Conservation (phyloP, 1,140 invertebrate species). For the Trichoplusia ni region DNA sequence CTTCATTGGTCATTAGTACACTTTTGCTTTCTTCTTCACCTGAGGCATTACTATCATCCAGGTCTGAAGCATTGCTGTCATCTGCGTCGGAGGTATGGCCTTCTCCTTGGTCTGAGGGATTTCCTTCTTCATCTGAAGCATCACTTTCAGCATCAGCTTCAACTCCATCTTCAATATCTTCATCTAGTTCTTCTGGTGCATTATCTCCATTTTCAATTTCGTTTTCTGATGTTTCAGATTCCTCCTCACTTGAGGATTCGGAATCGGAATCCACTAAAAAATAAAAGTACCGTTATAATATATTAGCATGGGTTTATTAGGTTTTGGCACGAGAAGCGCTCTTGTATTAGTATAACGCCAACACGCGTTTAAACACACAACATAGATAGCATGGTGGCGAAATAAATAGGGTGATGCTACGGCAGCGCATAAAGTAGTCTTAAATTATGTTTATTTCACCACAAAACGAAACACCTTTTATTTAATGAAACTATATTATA, state of each 20-base stretch:
- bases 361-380: too few relatives aligned
- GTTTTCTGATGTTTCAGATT: slow-evolving; percentile 53
- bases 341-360: too few relatives aligned
- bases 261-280: slow-evolving; percentile 57
- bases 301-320: too few relatives aligned
- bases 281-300: slow-evolving; percentile 4
- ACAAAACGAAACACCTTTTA: slow-evolving; percentile 1
- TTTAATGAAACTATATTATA: neutral
- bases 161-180: slow-evolving; percentile 11
- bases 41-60: too few relatives aligned
- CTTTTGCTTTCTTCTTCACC: slow-evolving; percentile 37
- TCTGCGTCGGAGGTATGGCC: slow-evolving; percentile 33
- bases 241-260: slow-evolving; percentile 54
- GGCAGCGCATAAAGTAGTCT: too few relatives aligned
- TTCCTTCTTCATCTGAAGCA: slow-evolving; percentile 17
- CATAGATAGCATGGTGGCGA: too few relatives aligned
- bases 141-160: slow-evolving; percentile 41
- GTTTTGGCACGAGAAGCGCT: too few relatives aligned
- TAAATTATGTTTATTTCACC: too few relatives aligned
- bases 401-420: too few relatives aligned
- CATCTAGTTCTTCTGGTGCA: neutral
- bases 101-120: slow-evolving; percentile 37
- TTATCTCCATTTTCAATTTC: slow-evolving; percentile 33
- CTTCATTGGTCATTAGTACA: slow-evolving; percentile 74
- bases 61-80: too few relatives aligned